Evolutionary conservation across 2,797 vertebrate genomes (phyloP).

Genomic region (Dromococcyx pavoninus): DNA sequence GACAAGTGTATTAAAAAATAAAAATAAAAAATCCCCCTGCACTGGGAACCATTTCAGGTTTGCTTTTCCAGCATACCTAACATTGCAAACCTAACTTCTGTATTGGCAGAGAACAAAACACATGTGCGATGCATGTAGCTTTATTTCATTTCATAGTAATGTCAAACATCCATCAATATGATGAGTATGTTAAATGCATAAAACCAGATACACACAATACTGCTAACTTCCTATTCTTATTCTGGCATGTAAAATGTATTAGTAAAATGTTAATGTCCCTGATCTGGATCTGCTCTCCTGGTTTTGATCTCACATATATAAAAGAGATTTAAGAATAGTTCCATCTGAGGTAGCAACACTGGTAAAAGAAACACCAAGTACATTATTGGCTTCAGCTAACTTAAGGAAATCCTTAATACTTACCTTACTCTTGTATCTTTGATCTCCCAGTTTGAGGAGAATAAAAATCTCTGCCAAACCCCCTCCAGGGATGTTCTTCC

Average conservation of each 20-base stretch:
- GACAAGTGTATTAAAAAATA: background rate
- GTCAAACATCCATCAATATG: background rate
- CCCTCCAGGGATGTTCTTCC: slow-evolving; percentile 84
- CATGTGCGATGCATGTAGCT: background rate
- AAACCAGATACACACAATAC: background rate
- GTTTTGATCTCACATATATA: background rate
- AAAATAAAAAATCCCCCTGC: background rate
- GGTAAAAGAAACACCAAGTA: background rate
- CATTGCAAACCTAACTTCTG: background rate
- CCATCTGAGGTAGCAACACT: background rate
- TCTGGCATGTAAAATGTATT: background rate
- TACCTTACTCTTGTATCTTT: slow-evolving; percentile 97
- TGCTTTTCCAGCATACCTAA: slow-evolving; percentile 1
- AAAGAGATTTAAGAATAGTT: background rate
- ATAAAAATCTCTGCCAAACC: slow-evolving; percentile 87
- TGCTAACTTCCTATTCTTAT: background rate
- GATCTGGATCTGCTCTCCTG: background rate
- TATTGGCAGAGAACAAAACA: background rate
- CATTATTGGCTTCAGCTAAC: background rate
- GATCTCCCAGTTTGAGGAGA: slow-evolving; percentile 89
- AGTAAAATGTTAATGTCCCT: background rate
- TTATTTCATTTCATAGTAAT: background rate
- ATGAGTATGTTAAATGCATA: background rate
- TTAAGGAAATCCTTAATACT: slow-evolving; percentile 27
- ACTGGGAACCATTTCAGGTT: background rate